phyloP scores from a whole-genome alignment of 2,888 invertebrate genomes.

The Lysandra bellargus region DNA sequence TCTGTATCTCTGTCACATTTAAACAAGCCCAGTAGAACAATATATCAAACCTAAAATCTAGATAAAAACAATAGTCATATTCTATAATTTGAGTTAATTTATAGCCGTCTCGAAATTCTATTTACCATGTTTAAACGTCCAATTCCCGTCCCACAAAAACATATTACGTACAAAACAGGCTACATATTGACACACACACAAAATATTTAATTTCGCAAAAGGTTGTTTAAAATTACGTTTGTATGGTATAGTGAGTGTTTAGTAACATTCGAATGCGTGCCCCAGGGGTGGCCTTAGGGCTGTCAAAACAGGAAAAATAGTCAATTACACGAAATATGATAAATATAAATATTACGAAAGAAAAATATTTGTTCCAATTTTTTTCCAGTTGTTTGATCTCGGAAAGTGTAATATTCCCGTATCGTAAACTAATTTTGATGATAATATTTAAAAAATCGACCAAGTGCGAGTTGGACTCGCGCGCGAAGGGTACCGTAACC shows the following conservation, averaged over 20 bases:
- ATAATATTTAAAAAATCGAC: no score
- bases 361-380: no score
- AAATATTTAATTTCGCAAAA: conserved; percentile 35
- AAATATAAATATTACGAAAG: background rate
- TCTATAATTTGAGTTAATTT: background rate
- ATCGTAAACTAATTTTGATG: no score
- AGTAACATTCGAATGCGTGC: conserved; percentile 52
- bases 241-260: conserved; percentile 52
- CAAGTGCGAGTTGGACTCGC: no score
- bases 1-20: no score
- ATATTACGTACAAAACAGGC: conserved; percentile 40
- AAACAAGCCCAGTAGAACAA: no score
- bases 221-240: conserved; percentile 33
- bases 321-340: background rate
- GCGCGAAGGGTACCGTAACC: no score
- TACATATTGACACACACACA: conserved; percentile 34
- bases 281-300: conserved; percentile 53
- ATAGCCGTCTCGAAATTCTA: background rate
- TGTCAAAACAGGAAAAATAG: background rate
- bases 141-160: background rate
- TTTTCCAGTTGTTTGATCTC: no score
- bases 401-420: no score
- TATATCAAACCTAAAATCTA: no score
- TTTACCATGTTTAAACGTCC: background rate
- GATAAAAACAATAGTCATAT: no score